Evolutionary conservation across 2,113 vertebrate genomes (phyloP).

Genomic region (Myiozetetes cayanensis): DNA sequence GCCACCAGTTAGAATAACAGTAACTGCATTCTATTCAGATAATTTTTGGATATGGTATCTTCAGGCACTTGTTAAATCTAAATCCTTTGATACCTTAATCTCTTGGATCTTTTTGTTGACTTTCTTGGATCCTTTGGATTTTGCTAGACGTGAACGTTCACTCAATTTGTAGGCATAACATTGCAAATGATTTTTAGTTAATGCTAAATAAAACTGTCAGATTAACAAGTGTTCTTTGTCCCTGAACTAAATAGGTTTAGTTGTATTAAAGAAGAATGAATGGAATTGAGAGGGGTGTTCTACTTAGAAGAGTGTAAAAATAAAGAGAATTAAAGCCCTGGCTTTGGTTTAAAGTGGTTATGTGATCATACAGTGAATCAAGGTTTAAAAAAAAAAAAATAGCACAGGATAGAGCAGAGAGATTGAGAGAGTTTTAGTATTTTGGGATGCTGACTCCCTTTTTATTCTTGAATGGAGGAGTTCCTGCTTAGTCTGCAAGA

Average conservation of each 20-base stretch:
- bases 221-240: neutral
- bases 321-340: neutral
- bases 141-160: neutral
- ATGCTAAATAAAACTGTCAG: neutral
- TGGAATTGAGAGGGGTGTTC: neutral
- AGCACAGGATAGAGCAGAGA: accelerated
- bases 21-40: neutral
- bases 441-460: neutral
- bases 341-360: neutral
- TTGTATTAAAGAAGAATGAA: neutral
- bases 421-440: neutral
- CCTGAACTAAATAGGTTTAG: neutral
- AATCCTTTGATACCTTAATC: neutral
- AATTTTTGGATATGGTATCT: neutral
- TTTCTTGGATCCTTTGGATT: neutral
- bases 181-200: neutral
- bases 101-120: neutral
- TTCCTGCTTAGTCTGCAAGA: neutral
- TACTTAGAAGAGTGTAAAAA: neutral
- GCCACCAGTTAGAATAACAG: neutral
- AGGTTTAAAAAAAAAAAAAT: neutral
- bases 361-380: neutral
- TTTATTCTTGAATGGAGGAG: neutral
- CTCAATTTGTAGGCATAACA: neutral
- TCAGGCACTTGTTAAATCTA: neutral